phyloP scores from a whole-genome alignment of 2,113 vertebrate species.

The Cephalopholis sonnerati region DNA sequence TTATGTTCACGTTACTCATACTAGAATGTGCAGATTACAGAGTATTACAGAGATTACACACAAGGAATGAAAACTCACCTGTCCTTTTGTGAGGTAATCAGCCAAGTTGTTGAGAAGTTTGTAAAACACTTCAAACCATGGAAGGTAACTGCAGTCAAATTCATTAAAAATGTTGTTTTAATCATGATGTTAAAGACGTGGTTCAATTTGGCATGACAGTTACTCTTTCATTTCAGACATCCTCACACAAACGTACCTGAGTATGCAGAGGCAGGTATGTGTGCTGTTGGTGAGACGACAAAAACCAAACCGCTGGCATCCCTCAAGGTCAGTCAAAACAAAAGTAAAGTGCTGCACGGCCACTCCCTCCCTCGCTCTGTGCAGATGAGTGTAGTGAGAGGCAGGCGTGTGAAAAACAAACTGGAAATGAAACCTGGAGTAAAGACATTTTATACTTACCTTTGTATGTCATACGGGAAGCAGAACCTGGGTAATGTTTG shows the following conservation, averaged over 20 bases:
- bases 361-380: conserved; percentile 82
- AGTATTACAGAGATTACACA: not conserved
- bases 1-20: not conserved
- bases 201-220: not conserved
- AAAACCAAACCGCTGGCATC: conserved; percentile 92
- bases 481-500: conserved; percentile 89
- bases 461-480: conserved; percentile 92
- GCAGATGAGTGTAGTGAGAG: not conserved
- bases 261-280: conserved; percentile 89
- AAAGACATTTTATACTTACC: conserved; percentile 73
- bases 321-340: conserved; percentile 90
- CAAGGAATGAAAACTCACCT: conserved; percentile 80
- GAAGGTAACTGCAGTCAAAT: conserved; percentile 85
- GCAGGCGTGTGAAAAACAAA: not conserved
- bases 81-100: conserved; percentile 87
- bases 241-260: conserved; percentile 84
- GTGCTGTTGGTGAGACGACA: conserved; percentile 89
- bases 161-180: not conserved
- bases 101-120: conserved; percentile 92
- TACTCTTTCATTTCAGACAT: not conserved
- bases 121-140: conserved; percentile 96
- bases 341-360: conserved; percentile 93
- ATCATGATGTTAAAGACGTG: not conserved
- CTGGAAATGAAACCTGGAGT: not conserved
- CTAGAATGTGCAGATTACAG: no score